Percentiles rank a stretch among this genome's conserved stretches.
These are phyloP conservation scores for Andricus quercusramuli DNA, from an alignment of 2,888 invertebrate genomes.

Conservation along the genomic window DNA sequence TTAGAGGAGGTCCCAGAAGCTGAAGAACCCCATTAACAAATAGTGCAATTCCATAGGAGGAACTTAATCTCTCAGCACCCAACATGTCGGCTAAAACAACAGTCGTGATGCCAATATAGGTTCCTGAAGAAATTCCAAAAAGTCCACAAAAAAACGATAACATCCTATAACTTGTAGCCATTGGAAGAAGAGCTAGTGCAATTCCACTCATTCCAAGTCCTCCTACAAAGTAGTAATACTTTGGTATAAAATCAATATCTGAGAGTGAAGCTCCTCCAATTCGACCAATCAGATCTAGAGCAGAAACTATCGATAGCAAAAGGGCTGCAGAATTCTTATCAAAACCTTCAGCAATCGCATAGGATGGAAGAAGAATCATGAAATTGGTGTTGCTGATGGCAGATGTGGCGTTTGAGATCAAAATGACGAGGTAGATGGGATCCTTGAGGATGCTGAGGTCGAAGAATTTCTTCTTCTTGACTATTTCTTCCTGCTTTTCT, in stretches of 20 bases:
- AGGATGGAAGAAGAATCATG: conserved; percentile 89
- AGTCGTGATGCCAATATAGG: conserved; percentile 93
- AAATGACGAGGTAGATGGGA: conserved; percentile 89
- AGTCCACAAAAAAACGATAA: conserved; percentile 86
- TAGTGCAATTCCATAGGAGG: conserved; percentile 91
- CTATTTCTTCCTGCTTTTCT: conserved; percentile 15
- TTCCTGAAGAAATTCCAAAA: conserved; percentile 91
- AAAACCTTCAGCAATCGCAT: conserved; percentile 86
- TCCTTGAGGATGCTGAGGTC: conserved; percentile 87
- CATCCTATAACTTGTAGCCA: conserved; percentile 83
- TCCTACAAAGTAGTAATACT: conserved; percentile 90
- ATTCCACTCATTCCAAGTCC: conserved; percentile 89
- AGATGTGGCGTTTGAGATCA: conserved; percentile 91
- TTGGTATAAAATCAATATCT: conserved; percentile 87
- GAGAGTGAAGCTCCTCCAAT: conserved; percentile 92
- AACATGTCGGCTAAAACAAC: conserved; percentile 93
- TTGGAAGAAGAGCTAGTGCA: conserved; percentile 86
- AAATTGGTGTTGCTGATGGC: conserved; percentile 94
- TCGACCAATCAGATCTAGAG: conserved; percentile 89
- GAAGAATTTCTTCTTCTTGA: conserved; percentile 80
- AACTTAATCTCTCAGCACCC: conserved; percentile 89
- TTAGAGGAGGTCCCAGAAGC: conserved; percentile 89
- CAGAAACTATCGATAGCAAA: conserved; percentile 90
- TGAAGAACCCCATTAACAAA: conserved; percentile 92
- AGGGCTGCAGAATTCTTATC: conserved; percentile 87